phyloP scores from a whole-genome alignment of 2,797 vertebrate genomes.

The Epinephelus malabaricus region DNA sequence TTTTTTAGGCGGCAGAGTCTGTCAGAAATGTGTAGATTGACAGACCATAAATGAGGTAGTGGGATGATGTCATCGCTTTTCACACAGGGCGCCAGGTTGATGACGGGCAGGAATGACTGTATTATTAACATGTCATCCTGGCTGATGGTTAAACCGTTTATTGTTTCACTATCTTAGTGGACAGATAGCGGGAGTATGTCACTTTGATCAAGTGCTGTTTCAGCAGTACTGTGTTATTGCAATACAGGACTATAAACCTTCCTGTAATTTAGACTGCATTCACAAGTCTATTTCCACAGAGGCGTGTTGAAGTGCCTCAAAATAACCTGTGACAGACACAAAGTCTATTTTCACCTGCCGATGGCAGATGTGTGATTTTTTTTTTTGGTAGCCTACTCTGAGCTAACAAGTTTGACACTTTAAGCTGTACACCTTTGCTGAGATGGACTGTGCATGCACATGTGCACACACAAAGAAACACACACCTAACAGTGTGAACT shows the following conservation, averaged over 20 bases:
- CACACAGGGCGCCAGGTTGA: conserved; percentile 39
- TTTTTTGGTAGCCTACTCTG: neutral
- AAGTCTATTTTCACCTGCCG: conserved; percentile 59
- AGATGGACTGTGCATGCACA: neutral
- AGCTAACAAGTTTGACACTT: conserved; percentile 35
- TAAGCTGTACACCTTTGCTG: conserved; percentile 13
- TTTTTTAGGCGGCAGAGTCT: conserved; percentile 31
- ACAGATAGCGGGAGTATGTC: conserved; percentile 53
- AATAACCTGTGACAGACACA: conserved; percentile 58
- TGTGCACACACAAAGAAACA: conserved; percentile 18
- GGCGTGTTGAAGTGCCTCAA: conserved; percentile 39
- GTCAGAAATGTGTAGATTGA: conserved; percentile 70
- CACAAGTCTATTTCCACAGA: conserved; percentile 56
- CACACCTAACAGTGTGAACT: conserved; percentile 37
- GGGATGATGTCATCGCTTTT: conserved; percentile 78
- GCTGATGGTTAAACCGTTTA: conserved; percentile 68
- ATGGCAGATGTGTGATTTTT: conserved; percentile 43
- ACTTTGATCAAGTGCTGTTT: conserved; percentile 65
- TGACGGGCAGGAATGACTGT: conserved; percentile 40
- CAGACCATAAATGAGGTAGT: conserved; percentile 61
- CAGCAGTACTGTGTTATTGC: conserved; percentile 50
- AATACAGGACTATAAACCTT: conserved; percentile 46
- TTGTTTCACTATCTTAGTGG: conserved; percentile 56
- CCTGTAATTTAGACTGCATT: conserved; percentile 28
- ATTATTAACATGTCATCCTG: conserved; percentile 41